A percentile compares a stretch with the other conserved stretches of the same genome.
Conservation (phyloP, 1,140 invertebrate species). For the Drosophila pruinosa region DNA sequence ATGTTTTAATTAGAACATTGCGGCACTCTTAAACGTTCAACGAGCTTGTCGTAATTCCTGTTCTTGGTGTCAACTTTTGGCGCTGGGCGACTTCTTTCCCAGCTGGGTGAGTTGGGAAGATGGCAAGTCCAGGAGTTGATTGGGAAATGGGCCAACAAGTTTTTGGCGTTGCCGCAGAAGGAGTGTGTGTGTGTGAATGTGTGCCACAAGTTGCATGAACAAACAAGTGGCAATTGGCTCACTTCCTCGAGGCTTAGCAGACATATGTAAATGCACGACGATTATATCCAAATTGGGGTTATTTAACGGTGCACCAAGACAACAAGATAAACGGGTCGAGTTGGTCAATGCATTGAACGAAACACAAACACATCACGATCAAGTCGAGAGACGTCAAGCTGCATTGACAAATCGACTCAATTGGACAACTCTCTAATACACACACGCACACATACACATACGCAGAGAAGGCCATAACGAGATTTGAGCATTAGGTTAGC, state of each 20-base stretch:
- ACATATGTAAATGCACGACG: slow-evolving; percentile 37
- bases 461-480: slow-evolving; percentile 45
- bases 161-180: slow-evolving; percentile 2
- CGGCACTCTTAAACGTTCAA: slow-evolving; percentile 38
- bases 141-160: slow-evolving; percentile 32
- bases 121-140: slow-evolving; percentile 5
- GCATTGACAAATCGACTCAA: slow-evolving; percentile 45
- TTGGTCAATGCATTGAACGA: slow-evolving; percentile 39
- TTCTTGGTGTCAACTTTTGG: not conserved
- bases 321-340: slow-evolving; percentile 32
- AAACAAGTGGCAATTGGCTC: slow-evolving; percentile 20
- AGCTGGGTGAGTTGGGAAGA: not conserved
- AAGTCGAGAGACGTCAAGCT: slow-evolving; percentile 45
- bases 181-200: not conserved
- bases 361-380: slow-evolving; percentile 33
- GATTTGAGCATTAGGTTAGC: slow-evolving; percentile 11
- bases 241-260: slow-evolving; percentile 3
- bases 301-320: slow-evolving; percentile 68
- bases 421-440: slow-evolving; percentile 37
- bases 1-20: slow-evolving; percentile 76
- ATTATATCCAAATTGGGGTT: slow-evolving; percentile 74
- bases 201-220: slow-evolving; percentile 29
- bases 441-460: slow-evolving; percentile 21
- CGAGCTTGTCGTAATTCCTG: slow-evolving; percentile 3
- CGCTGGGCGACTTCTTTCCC: not conserved